Conservation (phyloP, 2,797 vertebrate species). For the Clarias fuscus region DNA sequence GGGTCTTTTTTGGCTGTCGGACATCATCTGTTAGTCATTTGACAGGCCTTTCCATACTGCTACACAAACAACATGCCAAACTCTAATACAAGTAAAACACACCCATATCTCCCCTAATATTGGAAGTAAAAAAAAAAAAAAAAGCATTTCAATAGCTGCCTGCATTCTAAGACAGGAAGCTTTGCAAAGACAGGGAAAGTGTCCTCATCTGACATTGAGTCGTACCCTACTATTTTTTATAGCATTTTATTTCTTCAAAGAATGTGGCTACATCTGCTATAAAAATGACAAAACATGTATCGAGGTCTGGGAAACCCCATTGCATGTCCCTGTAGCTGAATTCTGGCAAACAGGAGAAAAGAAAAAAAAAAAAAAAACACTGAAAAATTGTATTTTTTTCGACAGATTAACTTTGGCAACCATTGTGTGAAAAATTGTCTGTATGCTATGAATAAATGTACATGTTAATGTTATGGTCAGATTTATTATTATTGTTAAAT, state of each 20-base stretch:
- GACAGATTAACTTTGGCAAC: background rate
- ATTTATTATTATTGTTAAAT: background rate
- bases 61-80: background rate
- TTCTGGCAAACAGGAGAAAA: background rate
- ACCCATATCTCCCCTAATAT: background rate
- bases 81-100: background rate
- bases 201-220: conserved; percentile 1
- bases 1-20: background rate
- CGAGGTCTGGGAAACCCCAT: background rate
- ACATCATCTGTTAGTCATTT: background rate
- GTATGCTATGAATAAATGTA: background rate
- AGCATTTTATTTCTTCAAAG: background rate
- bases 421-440: background rate
- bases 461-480: background rate
- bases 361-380: background rate
- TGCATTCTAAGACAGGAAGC: background rate
- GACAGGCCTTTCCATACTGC: background rate
- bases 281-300: background rate
- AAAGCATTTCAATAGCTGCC: background rate
- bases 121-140: background rate
- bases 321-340: background rate
- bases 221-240: background rate
- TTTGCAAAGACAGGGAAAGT: background rate
- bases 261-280: background rate
- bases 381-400: too few species aligned